A percentile compares a stretch with the other conserved stretches of the same genome.
phyloP scores from a whole-genome alignment of 2,888 invertebrate species.

The Diarsia dahlii region DNA sequence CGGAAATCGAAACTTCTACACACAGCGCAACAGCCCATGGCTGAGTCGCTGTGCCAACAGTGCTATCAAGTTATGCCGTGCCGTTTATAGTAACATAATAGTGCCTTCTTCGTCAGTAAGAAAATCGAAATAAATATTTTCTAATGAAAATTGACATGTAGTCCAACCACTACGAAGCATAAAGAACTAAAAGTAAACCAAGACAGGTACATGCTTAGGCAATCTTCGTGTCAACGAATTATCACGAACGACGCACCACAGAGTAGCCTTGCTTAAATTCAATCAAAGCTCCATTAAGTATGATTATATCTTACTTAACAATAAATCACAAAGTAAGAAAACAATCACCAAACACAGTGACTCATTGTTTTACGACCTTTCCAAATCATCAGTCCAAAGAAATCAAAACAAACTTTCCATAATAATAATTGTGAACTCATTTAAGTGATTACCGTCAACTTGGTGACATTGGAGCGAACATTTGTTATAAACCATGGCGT shows the following conservation, averaged over 20 bases:
- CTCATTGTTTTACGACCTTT: slow-evolving; percentile 25
- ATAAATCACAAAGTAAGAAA: not conserved
- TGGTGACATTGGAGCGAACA: slow-evolving; percentile 47
- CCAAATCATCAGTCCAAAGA: slow-evolving; percentile 29
- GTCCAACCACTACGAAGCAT: not conserved
- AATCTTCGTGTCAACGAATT: not conserved
- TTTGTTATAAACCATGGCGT: slow-evolving; percentile 50
- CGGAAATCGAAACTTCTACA: not conserved
- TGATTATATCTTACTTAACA: not conserved
- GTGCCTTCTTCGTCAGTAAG: not conserved
- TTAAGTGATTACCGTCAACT: slow-evolving; percentile 39
- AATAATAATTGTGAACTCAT: slow-evolving; percentile 39
- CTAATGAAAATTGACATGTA: no score
- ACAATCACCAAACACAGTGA: not conserved
- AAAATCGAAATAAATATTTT: no score
- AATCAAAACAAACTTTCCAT: slow-evolving; percentile 33
- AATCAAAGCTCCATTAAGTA: not conserved
- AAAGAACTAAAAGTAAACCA: not conserved
- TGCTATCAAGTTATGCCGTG: not conserved
- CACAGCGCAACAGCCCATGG: no score
- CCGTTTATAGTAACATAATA: not conserved
- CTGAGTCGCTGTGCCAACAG: not conserved
- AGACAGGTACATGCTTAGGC: not conserved
- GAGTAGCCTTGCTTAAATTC: not conserved
- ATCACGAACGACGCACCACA: not conserved